A percentile compares a stretch with the other conserved stretches of the same genome.
Conservation (phyloP, 2,113 vertebrate species). For the Columbina picui region DNA sequence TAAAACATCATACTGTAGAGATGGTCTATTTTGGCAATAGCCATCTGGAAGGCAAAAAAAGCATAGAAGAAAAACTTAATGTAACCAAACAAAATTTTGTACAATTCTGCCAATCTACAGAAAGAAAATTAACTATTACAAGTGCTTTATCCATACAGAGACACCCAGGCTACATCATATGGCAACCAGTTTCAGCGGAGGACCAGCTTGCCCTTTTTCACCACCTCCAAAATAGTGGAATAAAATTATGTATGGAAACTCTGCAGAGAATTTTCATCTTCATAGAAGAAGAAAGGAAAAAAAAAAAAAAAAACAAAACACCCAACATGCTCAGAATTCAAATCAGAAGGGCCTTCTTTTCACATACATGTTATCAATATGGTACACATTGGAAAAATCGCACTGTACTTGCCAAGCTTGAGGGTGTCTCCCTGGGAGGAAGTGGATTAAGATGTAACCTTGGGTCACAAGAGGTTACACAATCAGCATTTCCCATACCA, state of each 20-base stretch:
- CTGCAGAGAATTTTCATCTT: slow-evolving; percentile 2
- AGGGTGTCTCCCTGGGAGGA: background rate
- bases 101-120: background rate
- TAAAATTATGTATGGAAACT: slow-evolving; percentile 32
- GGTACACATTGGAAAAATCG: slow-evolving; percentile 53
- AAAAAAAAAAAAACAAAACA: background rate
- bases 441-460: slow-evolving; percentile 55
- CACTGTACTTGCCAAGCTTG: background rate
- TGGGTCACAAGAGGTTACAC: slow-evolving; percentile 19
- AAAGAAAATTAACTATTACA: background rate
- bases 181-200: background rate
- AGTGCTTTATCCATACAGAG: background rate
- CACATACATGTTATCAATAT: slow-evolving; percentile 51
- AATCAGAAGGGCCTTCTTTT: slow-evolving; percentile 19
- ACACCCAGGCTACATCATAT: accelerated
- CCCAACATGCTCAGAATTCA: slow-evolving; percentile 40
- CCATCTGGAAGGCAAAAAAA: slow-evolving; percentile 18
- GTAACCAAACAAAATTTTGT: background rate
- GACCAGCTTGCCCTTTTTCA: background rate
- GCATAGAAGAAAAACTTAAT: background rate
- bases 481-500: slow-evolving; percentile 24
- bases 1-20: slow-evolving; percentile 2
- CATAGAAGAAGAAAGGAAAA: background rate
- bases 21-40: slow-evolving; percentile 35
- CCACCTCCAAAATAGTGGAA: background rate